Evolutionary conservation across 1,140 invertebrate species (phyloP), one percentile per base, ranked within the genome.

Genomic region (Drosophila novamexicana): DNA sequence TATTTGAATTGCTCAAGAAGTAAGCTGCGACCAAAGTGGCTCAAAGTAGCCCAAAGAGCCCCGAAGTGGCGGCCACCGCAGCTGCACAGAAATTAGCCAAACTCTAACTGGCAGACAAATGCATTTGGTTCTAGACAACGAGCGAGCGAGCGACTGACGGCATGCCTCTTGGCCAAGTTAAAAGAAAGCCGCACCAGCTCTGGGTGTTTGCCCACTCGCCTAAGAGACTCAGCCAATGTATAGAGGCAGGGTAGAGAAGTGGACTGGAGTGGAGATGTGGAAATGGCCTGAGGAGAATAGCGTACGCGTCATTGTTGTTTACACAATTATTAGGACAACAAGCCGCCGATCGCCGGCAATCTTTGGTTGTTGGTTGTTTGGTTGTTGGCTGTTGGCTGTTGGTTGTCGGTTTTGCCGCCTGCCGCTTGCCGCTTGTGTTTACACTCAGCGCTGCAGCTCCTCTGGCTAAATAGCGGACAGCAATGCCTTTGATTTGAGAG

Each of bases 261-360:
- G 50, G n/a, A 56, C n/a, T 34, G 39, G 10, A 39, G 39, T 53
- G 39, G 14, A 59, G 29, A 9, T 10, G 9, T 16, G 50, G 18
- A 56, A 39, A 37, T 53, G 39, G 42, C 45, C 54, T 18, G 39
- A 54, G 59, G 57, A 64, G 74, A 56, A 66, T 67, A 70, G 82
- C 75, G 75, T 72, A 90, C 86, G 88, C 88, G 88, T 91, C 88
- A 90, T 90, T 88, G 88, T 90, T 91, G 88, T 91, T 91, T 91
- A 88, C 88, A 91, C 88, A 90, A 91, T 91, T 91, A 91, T 91
- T 91, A 91, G 88, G 88, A 91, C 88, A 90, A 91, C 88, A 91
- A 91, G 88, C 84, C 84, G 84, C 79, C 84, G 77, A 88, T 88
- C 84, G 80, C 63, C 74, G 64, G 69, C 70, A 62, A 68, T 77